Percentiles rank a stretch among this genome's conserved stretches.
Evolutionary conservation across 2,888 invertebrate genomes (phyloP).

Genomic region (Agrochola lychnidis): DNA sequence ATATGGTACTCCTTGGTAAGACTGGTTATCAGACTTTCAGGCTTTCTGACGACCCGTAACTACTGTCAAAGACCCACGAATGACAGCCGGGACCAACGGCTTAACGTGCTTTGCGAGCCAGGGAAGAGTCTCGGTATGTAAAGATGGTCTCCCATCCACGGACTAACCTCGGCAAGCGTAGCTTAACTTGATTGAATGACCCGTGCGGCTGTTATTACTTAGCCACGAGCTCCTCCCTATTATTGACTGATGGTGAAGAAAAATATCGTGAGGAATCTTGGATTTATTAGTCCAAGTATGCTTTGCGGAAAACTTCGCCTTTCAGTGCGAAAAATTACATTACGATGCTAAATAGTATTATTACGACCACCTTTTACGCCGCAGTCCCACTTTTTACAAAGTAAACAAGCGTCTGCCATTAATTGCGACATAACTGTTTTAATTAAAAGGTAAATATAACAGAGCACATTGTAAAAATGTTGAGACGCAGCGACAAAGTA

Average conservation of each 20-base stretch:
- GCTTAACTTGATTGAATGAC: no score
- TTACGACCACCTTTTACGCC: neutral
- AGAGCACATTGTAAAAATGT: constrained; percentile 58
- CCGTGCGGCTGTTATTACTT: no score
- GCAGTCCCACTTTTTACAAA: constrained; percentile 1
- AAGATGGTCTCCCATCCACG: no score
- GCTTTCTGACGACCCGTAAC: no score
- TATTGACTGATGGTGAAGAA: neutral
- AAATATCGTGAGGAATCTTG: neutral
- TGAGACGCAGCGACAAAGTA: constrained; percentile 56
- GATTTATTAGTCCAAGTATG: neutral
- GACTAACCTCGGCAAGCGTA: no score
- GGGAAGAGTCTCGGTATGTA: no score
- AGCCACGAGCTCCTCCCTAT: no score
- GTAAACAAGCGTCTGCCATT: constrained; percentile 28
- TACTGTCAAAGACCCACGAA: no score
- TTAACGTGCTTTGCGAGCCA: no score
- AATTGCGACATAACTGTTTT: constrained; percentile 53
- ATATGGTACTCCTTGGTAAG: no score
- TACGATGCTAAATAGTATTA: neutral
- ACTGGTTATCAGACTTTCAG: no score
- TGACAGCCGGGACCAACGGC: no score
- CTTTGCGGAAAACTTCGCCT: neutral
- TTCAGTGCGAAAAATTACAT: neutral
- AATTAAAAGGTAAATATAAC: constrained; percentile 63